These are phyloP conservation scores for Pseudachorutes palmiensis DNA, from an alignment of 1,140 invertebrate genomes.

Conservation along the genomic window DNA sequence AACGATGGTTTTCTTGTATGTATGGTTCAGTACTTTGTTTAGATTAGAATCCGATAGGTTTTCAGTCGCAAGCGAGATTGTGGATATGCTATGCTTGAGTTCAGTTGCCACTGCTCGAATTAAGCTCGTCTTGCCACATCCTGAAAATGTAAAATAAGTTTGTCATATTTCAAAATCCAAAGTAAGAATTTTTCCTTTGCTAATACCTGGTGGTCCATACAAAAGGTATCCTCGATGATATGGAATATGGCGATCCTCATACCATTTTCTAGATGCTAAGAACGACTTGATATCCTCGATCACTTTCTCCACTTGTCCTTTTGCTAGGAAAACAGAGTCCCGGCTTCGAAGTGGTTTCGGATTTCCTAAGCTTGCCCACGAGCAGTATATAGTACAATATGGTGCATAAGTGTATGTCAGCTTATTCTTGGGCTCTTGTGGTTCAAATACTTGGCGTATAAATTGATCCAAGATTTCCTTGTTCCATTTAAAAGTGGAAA, in stretches of 20 bases:
- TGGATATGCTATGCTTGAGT: conserved; percentile 12
- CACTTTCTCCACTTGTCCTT: conserved; percentile 10
- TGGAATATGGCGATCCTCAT: conserved; percentile 20
- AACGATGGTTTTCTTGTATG: conserved; percentile 13
- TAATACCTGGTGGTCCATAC: conserved; percentile 29
- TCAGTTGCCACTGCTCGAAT: neutral
- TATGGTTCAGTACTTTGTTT: conserved; percentile 15
- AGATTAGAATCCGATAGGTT: conserved; percentile 15
- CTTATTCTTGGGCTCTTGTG: neutral
- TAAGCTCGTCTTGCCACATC: conserved; percentile 2
- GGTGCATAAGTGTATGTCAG: neutral
- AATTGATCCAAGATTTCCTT: neutral
- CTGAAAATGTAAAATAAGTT: neutral
- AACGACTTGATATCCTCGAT: conserved; percentile 21
- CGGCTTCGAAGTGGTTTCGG: conserved; percentile 12
- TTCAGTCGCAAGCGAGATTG: conserved; percentile 10
- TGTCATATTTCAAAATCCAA: neutral
- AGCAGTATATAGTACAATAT: neutral
- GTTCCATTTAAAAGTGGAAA: neutral
- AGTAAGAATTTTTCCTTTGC: too few relatives aligned
- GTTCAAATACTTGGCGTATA: neutral
- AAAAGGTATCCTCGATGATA: conserved; percentile 24
- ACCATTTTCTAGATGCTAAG: conserved; percentile 20
- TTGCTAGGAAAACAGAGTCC: conserved; percentile 13
- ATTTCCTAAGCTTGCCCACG: conserved; percentile 19